phyloP scores from a whole-genome alignment of 2,113 vertebrate species.

The Hypomesus transpacificus region DNA sequence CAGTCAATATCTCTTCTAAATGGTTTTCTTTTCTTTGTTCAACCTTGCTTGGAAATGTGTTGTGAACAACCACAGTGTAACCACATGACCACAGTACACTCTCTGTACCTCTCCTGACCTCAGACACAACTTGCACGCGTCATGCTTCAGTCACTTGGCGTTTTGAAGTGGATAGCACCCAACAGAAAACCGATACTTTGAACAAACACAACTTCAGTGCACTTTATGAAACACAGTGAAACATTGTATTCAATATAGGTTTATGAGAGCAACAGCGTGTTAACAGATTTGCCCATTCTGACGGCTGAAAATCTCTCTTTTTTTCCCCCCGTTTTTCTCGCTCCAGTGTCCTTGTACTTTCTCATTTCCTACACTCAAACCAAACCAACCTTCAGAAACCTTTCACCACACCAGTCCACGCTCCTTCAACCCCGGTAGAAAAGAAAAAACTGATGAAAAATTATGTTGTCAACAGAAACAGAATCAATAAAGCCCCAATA shows the following conservation, averaged over 20 bases:
- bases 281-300: slow-evolving; percentile 30
- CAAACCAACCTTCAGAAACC: slow-evolving; percentile 48
- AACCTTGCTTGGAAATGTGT: background rate
- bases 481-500: background rate
- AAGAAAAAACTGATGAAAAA: slow-evolving; percentile 25
- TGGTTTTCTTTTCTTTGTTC: background rate
- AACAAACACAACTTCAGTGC: slow-evolving; percentile 47
- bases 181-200: slow-evolving; percentile 24
- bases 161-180: slow-evolving; percentile 29
- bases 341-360: slow-evolving; percentile 13
- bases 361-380: slow-evolving; percentile 34
- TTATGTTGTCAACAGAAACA: background rate
- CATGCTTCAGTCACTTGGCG: slow-evolving; percentile 9
- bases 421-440: slow-evolving; percentile 37
- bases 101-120: background rate
- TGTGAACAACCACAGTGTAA: background rate
- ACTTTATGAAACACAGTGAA: slow-evolving; percentile 58
- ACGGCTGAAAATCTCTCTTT: background rate
- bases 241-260: slow-evolving; percentile 47
- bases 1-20: background rate
- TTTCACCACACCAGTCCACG: slow-evolving; percentile 38
- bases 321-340: slow-evolving; percentile 28
- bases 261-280: slow-evolving; percentile 45
- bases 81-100: background rate
- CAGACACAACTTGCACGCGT: background rate